These are phyloP conservation scores for Stichopus horrens DNA, from an alignment of 53 echinoderm and acorn worm species.

Conservation along the genomic window DNA sequence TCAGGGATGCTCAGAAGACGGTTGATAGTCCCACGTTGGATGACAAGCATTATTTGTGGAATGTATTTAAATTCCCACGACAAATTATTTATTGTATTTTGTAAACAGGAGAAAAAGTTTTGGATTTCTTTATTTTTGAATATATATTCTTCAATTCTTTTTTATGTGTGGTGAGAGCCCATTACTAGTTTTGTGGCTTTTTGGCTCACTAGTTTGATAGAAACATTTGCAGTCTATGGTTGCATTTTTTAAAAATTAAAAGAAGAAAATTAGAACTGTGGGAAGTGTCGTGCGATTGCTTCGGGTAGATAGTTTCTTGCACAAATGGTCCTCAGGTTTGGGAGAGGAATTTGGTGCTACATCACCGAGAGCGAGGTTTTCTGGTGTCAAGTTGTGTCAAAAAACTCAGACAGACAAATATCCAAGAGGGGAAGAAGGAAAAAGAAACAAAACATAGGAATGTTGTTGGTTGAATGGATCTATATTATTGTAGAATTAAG, in stretches of 20 bases:
- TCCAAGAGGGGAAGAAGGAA: not conserved
- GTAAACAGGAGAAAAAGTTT: conserved; percentile 51
- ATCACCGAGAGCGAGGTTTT: conserved; percentile 5
- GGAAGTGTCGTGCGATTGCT: conserved; percentile 24
- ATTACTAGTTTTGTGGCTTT: conserved; percentile 43
- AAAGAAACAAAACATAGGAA: conserved; percentile 1
- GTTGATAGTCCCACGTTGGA: conserved; percentile 40
- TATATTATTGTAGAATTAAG: not conserved
- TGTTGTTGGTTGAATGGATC: conserved; percentile 15
- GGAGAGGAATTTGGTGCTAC: conserved; percentile 33
- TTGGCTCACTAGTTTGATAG: conserved; percentile 45
- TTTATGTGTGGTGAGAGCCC: conserved; percentile 51
- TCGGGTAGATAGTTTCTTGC: conserved; percentile 44
- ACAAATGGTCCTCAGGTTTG: conserved; percentile 10
- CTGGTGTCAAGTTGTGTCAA: not conserved
- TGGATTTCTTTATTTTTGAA: conserved; percentile 55
- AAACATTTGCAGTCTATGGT: conserved; percentile 40
- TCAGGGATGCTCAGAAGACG: conserved; percentile 32
- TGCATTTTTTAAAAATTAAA: conserved; percentile 28
- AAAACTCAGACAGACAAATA: not conserved
- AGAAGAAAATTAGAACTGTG: conserved; percentile 6
- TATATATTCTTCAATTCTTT: conserved; percentile 56
- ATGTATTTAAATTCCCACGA: conserved; percentile 48
- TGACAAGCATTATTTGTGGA: conserved; percentile 52
- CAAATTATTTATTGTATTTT: conserved; percentile 56